Percentiles rank a stretch among this genome's conserved stretches.
These are phyloP conservation scores for Zaprionus lineosus DNA, from an alignment of 2,888 invertebrate genomes.

Conservation along the genomic window DNA sequence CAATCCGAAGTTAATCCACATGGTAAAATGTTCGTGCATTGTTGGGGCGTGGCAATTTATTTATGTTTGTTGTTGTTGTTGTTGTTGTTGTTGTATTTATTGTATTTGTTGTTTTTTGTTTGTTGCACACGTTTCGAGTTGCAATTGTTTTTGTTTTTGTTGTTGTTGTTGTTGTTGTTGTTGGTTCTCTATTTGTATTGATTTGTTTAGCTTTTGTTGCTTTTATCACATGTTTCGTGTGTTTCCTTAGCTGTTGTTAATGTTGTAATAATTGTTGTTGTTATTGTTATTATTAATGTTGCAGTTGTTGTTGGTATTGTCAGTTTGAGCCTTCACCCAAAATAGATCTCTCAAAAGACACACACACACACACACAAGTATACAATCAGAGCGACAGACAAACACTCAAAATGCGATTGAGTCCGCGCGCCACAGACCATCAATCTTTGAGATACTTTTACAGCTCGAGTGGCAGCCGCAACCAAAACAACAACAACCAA, in stretches of 20 bases:
- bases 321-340: slow-evolving; percentile 7
- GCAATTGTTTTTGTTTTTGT: slow-evolving; percentile 6
- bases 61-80: slow-evolving; percentile 21
- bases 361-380: no score
- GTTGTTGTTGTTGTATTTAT: slow-evolving; percentile 16
- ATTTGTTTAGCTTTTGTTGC: slow-evolving; percentile 17
- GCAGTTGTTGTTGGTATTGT: slow-evolving; percentile 8
- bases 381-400: slow-evolving; percentile 28
- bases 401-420: no score
- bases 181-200: slow-evolving; percentile 10
- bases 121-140: slow-evolving; percentile 24
- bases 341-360: slow-evolving; percentile 22
- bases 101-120: slow-evolving; percentile 24
- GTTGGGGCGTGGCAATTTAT: slow-evolving; percentile 44
- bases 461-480: slow-evolving; percentile 1
- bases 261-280: slow-evolving; percentile 20
- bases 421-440: slow-evolving; percentile 18
- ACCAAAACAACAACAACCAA: not conserved
- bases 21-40: slow-evolving; percentile 68
- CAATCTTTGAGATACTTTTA: slow-evolving; percentile 31
- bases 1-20: slow-evolving; percentile 65
- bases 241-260: slow-evolving; percentile 29
- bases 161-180: slow-evolving; percentile 9
- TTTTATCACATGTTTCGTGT: slow-evolving; percentile 34
- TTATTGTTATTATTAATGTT: slow-evolving; percentile 7